A percentile compares a stretch with the other conserved stretches of the same genome.
Conservation (phyloP, 1,140 invertebrate genomes). For the Oncopeltus fasciatus region DNA sequence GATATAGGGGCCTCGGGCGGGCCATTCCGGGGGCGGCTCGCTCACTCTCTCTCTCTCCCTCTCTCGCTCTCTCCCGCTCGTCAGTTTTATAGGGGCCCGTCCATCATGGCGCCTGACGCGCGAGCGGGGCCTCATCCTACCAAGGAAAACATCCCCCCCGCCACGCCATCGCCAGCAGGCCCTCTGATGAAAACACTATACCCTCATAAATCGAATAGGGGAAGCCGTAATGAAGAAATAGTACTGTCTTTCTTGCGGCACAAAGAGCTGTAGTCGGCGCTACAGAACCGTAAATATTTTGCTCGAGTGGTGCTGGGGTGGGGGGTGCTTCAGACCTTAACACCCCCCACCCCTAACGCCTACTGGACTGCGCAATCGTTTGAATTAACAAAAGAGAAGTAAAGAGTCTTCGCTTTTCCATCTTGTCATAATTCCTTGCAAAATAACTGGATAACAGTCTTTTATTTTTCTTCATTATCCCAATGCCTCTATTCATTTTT, state of each 20-base stretch:
- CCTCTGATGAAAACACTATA: slow-evolving; percentile 23
- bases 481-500: too few relatives aligned
- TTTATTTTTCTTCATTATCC: too few relatives aligned
- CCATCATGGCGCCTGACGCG: slow-evolving; percentile 48
- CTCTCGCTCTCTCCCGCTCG: slow-evolving; percentile 34
- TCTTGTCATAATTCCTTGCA: too few relatives aligned
- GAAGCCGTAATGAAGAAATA: slow-evolving; percentile 16
- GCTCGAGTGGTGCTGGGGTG: not conserved
- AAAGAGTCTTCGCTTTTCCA: too few relatives aligned
- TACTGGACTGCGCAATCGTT: too few relatives aligned
- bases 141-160: slow-evolving; percentile 12
- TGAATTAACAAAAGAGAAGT: too few relatives aligned
- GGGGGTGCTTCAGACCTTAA: too few relatives aligned
- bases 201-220: slow-evolving; percentile 20
- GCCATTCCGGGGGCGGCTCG: slow-evolving; percentile 55
- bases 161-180: slow-evolving; percentile 8
- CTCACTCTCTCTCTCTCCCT: slow-evolving; percentile 32
- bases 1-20: slow-evolving; percentile 57
- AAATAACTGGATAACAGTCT: too few relatives aligned
- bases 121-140: slow-evolving; percentile 42
- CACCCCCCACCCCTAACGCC: too few relatives aligned
- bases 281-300: slow-evolving; percentile 1
- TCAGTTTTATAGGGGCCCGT: slow-evolving; percentile 45
- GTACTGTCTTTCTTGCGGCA: slow-evolving; percentile 5
- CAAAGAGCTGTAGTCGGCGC: too few relatives aligned